Conservation (phyloP, 2,888 invertebrate genomes). For the Pammene aurita region DNA sequence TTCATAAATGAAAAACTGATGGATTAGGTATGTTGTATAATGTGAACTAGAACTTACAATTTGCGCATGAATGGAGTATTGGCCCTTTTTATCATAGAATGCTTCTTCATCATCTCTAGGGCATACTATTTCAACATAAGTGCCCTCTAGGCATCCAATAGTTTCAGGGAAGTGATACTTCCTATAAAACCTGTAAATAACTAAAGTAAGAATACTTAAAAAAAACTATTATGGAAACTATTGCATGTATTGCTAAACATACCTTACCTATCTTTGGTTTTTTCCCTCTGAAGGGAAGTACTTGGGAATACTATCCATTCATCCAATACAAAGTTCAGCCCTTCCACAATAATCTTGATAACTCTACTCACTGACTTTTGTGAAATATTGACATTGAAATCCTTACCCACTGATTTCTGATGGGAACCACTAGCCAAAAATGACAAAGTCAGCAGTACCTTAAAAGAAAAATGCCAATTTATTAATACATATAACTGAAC, state of each 20-base stretch:
- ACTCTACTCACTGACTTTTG: slow-evolving; percentile 66
- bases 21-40: too few relatives aligned
- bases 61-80: slow-evolving; percentile 66
- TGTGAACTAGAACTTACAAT: slow-evolving; percentile 51
- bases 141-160: slow-evolving; percentile 63
- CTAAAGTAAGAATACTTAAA: too few relatives aligned
- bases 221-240: too few relatives aligned
- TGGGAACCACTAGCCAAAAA: slow-evolving; percentile 63
- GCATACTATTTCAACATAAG: slow-evolving; percentile 63
- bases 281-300: slow-evolving; percentile 53
- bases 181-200: slow-evolving; percentile 59
- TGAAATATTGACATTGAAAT: slow-evolving; percentile 62
- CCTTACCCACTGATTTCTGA: slow-evolving; percentile 62
- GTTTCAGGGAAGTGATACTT: slow-evolving; percentile 68
- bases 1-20: too few relatives aligned
- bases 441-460: slow-evolving; percentile 63
- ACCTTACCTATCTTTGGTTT: slow-evolving; percentile 62
- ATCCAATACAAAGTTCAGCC: slow-evolving; percentile 59
- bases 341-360: slow-evolving; percentile 62
- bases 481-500: not conserved
- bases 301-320: slow-evolving; percentile 60
- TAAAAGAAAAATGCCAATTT: slow-evolving; percentile 23
- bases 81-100: slow-evolving; percentile 62
- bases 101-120: slow-evolving; percentile 68
- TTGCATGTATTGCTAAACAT: not conserved